Percentiles rank a stretch among this genome's conserved stretches.
Evolutionary conservation across 2,113 vertebrate species (phyloP).

Genomic region (Cebidichthys violaceus): DNA sequence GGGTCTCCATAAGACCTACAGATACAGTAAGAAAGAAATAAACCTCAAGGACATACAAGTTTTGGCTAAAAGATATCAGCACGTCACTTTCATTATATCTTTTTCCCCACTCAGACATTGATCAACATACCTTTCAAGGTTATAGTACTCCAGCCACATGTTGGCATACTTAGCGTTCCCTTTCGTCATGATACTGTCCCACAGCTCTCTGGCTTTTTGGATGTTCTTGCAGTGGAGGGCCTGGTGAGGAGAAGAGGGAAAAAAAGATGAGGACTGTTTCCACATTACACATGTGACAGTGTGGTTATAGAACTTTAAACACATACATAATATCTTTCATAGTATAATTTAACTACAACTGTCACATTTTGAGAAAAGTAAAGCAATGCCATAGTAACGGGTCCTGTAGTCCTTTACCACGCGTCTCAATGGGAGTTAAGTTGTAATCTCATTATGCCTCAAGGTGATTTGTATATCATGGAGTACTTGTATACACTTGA

Average conservation of each 20-base stretch:
- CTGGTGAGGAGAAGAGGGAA: slow-evolving; percentile 73
- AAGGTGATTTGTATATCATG: neutral
- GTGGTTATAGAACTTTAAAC: neutral
- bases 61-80: neutral
- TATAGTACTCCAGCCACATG: slow-evolving; percentile 99
- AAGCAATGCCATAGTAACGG: neutral
- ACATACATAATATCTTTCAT: neutral
- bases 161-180: slow-evolving; percentile 98
- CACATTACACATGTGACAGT: neutral
- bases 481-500: neutral
- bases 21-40: neutral
- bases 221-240: slow-evolving; percentile 96
- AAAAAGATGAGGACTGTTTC: neutral
- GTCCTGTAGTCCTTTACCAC: neutral
- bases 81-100: neutral
- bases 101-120: neutral
- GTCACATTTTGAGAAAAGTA: neutral
- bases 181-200: slow-evolving; percentile 98
- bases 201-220: slow-evolving; percentile 97
- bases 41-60: neutral
- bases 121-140: slow-evolving; percentile 90
- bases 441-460: neutral
- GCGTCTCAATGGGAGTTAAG: neutral
- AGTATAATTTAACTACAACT: neutral
- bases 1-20: slow-evolving; percentile 91